Evolutionary conservation across 2,797 vertebrate genomes (phyloP).

Genomic region (Novumbra hubbsi): DNA sequence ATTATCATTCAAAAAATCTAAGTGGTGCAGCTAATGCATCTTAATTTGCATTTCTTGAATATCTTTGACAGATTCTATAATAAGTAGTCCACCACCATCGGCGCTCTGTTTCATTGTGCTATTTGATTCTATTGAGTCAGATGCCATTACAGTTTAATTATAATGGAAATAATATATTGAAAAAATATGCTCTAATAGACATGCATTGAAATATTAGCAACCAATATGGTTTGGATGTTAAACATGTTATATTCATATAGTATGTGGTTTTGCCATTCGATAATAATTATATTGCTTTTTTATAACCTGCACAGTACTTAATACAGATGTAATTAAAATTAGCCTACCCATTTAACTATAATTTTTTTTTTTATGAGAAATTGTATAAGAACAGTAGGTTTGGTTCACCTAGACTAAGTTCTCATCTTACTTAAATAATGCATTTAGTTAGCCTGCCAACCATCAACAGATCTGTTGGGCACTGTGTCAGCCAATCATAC

Average conservation of each 20-base stretch:
- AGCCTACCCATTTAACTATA: not conserved
- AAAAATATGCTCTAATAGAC: not conserved
- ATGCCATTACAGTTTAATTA: not conserved
- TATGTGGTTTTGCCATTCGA: not conserved
- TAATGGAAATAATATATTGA: not conserved
- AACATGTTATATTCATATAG: not conserved
- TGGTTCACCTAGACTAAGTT: not conserved
- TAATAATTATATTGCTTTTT: not conserved
- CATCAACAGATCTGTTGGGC: constrained; percentile 48
- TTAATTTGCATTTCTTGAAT: not conserved
- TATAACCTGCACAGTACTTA: not conserved
- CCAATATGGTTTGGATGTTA: not conserved
- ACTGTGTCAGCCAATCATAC: constrained; percentile 50
- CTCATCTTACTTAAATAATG: not conserved
- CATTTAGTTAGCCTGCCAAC: constrained; percentile 44
- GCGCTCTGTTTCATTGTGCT: not conserved
- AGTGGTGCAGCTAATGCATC: not conserved
- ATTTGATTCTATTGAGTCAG: not conserved
- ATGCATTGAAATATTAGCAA: not conserved
- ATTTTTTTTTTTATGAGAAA: not conserved
- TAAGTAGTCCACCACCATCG: not conserved
- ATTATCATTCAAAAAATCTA: not conserved
- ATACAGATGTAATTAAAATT: not conserved
- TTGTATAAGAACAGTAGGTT: not conserved
- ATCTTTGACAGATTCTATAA: not conserved